These are phyloP conservation scores for Scatophagus argus DNA, from an alignment of 2,113 vertebrate genomes.

Conservation along the genomic window DNA sequence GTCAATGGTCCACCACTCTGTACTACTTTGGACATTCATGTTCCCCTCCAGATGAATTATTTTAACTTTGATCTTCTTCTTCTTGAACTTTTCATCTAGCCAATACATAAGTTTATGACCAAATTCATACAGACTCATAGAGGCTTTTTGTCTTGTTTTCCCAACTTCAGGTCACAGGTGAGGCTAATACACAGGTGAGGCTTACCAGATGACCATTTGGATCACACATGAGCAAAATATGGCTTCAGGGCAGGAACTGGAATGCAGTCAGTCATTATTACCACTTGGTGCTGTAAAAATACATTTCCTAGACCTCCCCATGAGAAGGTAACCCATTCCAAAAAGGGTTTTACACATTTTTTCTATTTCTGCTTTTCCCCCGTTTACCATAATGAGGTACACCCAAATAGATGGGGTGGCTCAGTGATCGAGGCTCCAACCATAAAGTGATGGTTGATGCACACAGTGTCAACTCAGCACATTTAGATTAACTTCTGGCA, in stretches of 20 bases:
- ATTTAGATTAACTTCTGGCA: constrained; percentile 31
- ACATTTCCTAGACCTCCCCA: constrained; percentile 17
- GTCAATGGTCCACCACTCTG: neutral
- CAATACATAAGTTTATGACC: too few species aligned
- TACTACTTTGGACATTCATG: neutral
- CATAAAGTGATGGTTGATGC: constrained; percentile 28
- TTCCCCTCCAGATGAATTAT: neutral
- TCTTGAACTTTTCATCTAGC: neutral
- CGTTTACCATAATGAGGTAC: constrained; percentile 36
- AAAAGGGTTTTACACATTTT: constrained; percentile 10
- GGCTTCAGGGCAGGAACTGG: too few species aligned
- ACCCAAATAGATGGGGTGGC: constrained; percentile 15
- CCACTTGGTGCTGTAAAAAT: constrained; percentile 10
- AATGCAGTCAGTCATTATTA: constrained; percentile 4
- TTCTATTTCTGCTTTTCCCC: neutral
- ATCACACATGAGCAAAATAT: too few species aligned
- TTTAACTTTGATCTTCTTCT: neutral
- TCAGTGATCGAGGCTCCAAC: constrained; percentile 24
- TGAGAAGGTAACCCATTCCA: constrained; percentile 26
- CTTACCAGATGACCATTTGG: too few species aligned
- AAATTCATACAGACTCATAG: too few species aligned
- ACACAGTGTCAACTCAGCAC: constrained; percentile 46
- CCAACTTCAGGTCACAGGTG: too few species aligned
- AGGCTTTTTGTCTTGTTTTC: too few species aligned
- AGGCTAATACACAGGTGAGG: too few species aligned